phyloP scores from a whole-genome alignment of 2,797 vertebrate genomes.

The Gallirallus australis region DNA sequence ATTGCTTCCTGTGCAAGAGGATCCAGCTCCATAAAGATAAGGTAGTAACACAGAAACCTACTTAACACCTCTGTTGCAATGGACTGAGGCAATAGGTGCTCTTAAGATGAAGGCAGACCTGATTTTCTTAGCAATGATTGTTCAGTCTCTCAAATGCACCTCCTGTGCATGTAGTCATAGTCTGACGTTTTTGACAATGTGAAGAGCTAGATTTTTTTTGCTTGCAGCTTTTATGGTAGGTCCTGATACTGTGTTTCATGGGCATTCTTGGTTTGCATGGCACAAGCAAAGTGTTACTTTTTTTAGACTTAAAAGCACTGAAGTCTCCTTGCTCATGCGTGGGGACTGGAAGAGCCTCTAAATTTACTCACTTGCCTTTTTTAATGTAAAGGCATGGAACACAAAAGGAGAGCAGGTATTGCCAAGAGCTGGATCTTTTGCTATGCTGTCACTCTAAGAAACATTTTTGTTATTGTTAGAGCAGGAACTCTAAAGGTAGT shows the following conservation, averaged over 20 bases:
- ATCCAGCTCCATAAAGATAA: not conserved
- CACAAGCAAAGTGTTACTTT: not conserved
- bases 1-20: not conserved
- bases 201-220: not conserved
- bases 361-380: not conserved
- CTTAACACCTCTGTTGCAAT: not conserved
- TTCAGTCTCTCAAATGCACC: not conserved
- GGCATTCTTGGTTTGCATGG: not conserved
- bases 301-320: not conserved
- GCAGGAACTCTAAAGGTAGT: not conserved
- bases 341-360: not conserved
- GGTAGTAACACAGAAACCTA: not conserved
- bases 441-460: not conserved
- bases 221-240: not conserved
- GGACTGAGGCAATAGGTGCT: not conserved
- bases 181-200: not conserved
- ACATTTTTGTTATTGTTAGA: not conserved
- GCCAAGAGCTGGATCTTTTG: not conserved
- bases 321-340: not conserved
- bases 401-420: not conserved
- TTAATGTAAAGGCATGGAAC: not conserved
- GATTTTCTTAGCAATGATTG: not conserved
- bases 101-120: not conserved
- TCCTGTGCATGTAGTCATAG: not conserved
- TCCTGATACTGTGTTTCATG: not conserved